A percentile compares a stretch with the other conserved stretches of the same genome.
phyloP scores from a whole-genome alignment of 2,888 invertebrate genomes.

The Tubulanus polymorphus region DNA sequence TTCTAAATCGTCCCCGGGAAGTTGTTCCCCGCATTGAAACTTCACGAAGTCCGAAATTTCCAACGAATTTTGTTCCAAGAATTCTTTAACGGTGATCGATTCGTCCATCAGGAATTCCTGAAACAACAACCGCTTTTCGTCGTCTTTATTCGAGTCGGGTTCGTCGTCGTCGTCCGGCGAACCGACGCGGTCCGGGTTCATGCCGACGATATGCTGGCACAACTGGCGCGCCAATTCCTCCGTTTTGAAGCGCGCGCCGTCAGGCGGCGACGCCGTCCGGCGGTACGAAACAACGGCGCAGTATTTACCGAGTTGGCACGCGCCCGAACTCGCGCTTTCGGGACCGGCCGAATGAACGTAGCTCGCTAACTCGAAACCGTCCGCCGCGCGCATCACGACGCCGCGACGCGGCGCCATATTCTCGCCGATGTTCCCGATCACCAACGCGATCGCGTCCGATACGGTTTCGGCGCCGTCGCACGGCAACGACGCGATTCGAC shows the following conservation, averaged over 20 bases:
- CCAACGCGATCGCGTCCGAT: constrained; percentile 75
- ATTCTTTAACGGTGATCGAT: constrained; percentile 67
- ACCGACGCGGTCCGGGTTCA: constrained; percentile 48
- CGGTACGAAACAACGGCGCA: constrained; percentile 76
- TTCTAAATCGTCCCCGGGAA: too few relatives aligned
- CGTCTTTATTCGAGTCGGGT: constrained; percentile 16
- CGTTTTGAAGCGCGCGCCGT: constrained; percentile 12
- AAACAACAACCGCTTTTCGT: constrained; percentile 72
- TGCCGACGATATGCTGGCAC: constrained; percentile 84
- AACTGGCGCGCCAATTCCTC: constrained; percentile 66
- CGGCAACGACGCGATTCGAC: constrained; percentile 21
- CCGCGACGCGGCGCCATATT: constrained; percentile 80
- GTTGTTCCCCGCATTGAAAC: constrained; percentile 85
- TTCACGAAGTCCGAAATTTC: constrained; percentile 75
- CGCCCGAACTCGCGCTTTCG: background rate
- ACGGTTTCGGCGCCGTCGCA: constrained; percentile 64
- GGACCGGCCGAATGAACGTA: constrained; percentile 71
- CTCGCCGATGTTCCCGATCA: constrained; percentile 86
- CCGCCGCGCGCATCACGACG: constrained; percentile 56
- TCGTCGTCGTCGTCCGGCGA: constrained; percentile 14
- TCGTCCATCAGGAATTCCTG: constrained; percentile 86
- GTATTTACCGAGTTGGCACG: constrained; percentile 66
- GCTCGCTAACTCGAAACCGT: constrained; percentile 52
- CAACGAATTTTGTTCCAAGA: constrained; percentile 61
- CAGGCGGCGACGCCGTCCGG: constrained; percentile 42